Evolutionary conservation across 2,113 vertebrate species (phyloP).

Genomic region (Pseudolaguvia tuberculata): DNA sequence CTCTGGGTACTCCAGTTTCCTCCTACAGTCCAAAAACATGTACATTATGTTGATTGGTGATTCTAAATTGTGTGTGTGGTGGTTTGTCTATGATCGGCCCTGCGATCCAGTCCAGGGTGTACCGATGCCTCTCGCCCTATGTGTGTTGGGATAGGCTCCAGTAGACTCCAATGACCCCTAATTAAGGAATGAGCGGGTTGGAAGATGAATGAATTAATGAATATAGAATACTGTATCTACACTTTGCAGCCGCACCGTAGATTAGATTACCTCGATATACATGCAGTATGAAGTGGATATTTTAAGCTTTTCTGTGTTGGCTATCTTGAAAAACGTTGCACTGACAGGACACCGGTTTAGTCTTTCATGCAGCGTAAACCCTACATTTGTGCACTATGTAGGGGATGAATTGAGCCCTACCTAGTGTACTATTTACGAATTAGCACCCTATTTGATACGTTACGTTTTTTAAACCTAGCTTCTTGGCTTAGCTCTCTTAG

Average conservation of each 20-base stretch:
- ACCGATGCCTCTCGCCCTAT: too few relatives aligned
- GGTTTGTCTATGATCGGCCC: too few relatives aligned
- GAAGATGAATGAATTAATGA: too few relatives aligned
- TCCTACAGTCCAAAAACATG: too few relatives aligned
- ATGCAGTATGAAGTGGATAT: not conserved
- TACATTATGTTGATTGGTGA: too few relatives aligned
- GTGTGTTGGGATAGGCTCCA: too few relatives aligned
- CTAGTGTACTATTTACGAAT: not conserved
- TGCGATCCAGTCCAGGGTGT: too few relatives aligned
- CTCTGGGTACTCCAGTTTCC: too few relatives aligned
- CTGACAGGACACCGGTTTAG: constrained; percentile 3
- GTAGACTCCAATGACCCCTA: too few relatives aligned
- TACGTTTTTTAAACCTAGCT: not conserved
- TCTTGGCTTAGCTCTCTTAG: not conserved
- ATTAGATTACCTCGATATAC: not conserved
- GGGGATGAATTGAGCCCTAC: not conserved
- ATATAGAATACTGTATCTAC: not conserved
- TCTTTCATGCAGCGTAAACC: not conserved
- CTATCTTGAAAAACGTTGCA: not conserved
- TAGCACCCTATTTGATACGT: not conserved
- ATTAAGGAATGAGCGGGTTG: too few relatives aligned
- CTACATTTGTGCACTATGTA: constrained; percentile 15
- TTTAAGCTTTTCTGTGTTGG: not conserved
- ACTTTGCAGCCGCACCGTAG: not conserved
- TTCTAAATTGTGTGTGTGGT: too few relatives aligned